phyloP scores from a whole-genome alignment of 2,797 vertebrate genomes.

The Tachyglossus aculeatus region DNA sequence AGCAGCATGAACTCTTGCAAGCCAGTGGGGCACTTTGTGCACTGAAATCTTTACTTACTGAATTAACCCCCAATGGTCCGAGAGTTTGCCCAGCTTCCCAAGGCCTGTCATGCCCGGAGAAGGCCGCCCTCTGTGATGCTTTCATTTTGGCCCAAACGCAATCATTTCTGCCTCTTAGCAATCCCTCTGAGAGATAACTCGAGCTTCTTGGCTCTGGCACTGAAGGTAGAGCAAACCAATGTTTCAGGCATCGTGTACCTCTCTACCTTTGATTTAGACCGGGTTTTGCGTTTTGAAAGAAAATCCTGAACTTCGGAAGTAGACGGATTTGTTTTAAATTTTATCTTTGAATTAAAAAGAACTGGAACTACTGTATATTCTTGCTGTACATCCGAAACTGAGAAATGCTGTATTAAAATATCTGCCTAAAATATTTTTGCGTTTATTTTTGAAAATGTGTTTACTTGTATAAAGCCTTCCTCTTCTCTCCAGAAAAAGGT shows the following conservation, averaged over 20 bases:
- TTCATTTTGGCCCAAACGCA: too few relatives aligned
- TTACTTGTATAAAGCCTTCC: conserved; percentile 72
- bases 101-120: too few relatives aligned
- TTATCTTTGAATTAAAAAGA: conserved; percentile 38
- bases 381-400: conserved; percentile 52
- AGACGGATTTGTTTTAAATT: conserved; percentile 35
- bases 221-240: background rate
- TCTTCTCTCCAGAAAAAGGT: conserved; percentile 53
- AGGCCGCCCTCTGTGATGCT: too few relatives aligned
- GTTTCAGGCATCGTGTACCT: conserved; percentile 37
- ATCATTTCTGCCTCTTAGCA: too few relatives aligned
- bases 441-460: conserved; percentile 59
- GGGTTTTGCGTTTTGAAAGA: conserved; percentile 5
- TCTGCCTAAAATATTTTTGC: conserved; percentile 62
- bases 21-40: too few relatives aligned
- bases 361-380: conserved; percentile 43
- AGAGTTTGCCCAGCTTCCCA: too few relatives aligned
- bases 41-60: too few relatives aligned
- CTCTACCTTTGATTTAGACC: conserved; percentile 28
- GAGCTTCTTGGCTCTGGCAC: too few relatives aligned
- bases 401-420: conserved; percentile 52
- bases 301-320: conserved; percentile 23
- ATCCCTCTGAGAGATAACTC: too few relatives aligned
- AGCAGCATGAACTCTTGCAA: too few relatives aligned
- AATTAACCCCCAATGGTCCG: too few relatives aligned